Evolutionary conservation across 2,888 invertebrate species (phyloP).

Genomic region (Calephelis perditalis): DNA sequence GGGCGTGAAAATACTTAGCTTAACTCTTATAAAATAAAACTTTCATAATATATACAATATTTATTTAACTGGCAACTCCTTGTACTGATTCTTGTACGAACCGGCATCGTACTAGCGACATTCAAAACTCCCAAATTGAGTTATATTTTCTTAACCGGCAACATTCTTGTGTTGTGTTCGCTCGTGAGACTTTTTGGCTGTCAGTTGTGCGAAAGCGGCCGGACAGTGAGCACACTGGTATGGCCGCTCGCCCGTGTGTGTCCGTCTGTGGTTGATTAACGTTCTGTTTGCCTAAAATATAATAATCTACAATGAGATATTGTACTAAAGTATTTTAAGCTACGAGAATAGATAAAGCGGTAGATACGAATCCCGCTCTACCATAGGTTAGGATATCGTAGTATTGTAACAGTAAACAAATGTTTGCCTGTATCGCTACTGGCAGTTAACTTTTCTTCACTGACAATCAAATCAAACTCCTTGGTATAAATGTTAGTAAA

Average conservation of each 20-base stretch:
- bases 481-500: too few relatives aligned
- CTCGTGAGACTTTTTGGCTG: slow-evolving; percentile 48
- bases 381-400: too few relatives aligned
- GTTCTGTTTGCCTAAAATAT: slow-evolving; percentile 49
- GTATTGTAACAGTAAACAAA: too few relatives aligned
- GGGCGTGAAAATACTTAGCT: too few relatives aligned
- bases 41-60: slow-evolving; percentile 37
- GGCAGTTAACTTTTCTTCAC: too few relatives aligned
- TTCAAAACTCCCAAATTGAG: slow-evolving; percentile 6
- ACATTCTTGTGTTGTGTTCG: slow-evolving; percentile 47
- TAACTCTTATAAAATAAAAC: background rate
- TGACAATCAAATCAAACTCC: too few relatives aligned
- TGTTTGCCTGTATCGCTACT: too few relatives aligned
- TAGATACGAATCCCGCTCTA: too few relatives aligned
- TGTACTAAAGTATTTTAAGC: too few relatives aligned
- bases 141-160: slow-evolving; percentile 16
- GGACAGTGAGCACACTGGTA: slow-evolving; percentile 47
- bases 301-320: too few relatives aligned
- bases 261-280: slow-evolving; percentile 48
- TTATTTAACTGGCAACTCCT: slow-evolving; percentile 34
- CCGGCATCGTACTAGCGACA: background rate
- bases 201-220: slow-evolving; percentile 46
- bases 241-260: slow-evolving; percentile 57
- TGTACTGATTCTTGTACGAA: slow-evolving; percentile 20
- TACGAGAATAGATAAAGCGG: too few relatives aligned